Evolutionary conservation across 2,113 vertebrate species (phyloP), one percentile per base, ranked within the genome.

Genomic region (Pseudorhombus dupliciocellatus): DNA sequence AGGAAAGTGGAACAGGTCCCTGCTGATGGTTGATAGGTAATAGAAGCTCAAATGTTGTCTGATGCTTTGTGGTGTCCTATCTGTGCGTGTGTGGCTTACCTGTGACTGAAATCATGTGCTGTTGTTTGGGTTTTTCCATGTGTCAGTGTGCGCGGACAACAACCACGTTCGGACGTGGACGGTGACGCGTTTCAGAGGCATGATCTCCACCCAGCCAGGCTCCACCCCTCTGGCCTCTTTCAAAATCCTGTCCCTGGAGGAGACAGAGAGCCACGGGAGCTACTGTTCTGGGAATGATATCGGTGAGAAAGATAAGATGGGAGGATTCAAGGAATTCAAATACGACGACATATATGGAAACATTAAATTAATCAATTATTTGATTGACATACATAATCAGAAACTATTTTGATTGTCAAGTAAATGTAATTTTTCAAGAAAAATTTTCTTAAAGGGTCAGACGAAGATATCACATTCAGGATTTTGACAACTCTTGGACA

Each of bases 131-230:
- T 40, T 64, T 25, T 46, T 22, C 66, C n/a, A n/a, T 24, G 14
- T 60, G 30, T 37, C 75, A 99, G 97, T 99, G 75, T 98, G 97
- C 81, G 97, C 96, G 2, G 97, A 99, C 86, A 99, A 99, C 84
- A 99, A 98, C 82, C 97, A 99, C 0, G 97, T 99, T 26, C 93
- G 97, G 21, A 98, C 97, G 0, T 98, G 97, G 97, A 98, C 97
- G 3, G 97, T 99, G 60, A 99, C 97, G 0, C 95, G 97, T 0
- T 99, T 99, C 92, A 87, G 97, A 83, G 97, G 97, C 34, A 99
- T 99, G 97, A 99, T 99, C 90, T 99, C 97, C 7, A 99, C 97
- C 7, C 97, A 99, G 80, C 97, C 97, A 0, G 97, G 97, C 51
- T 99, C 97, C 72, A 99, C 97, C 1, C 97, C 97, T 5, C 90